phyloP scores from a whole-genome alignment of 2,888 invertebrate species.

The Andrena flavipes region DNA sequence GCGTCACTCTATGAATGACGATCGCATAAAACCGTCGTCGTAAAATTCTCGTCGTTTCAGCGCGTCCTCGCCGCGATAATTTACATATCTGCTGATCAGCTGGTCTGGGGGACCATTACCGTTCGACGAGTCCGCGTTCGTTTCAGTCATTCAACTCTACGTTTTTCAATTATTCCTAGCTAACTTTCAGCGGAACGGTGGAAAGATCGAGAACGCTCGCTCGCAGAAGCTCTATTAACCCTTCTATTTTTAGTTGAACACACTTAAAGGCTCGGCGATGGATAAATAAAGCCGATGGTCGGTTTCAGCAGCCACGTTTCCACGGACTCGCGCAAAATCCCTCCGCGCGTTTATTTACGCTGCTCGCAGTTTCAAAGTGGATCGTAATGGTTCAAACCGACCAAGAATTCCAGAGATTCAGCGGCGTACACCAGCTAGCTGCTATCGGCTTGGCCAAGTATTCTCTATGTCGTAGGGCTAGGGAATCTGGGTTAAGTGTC shows the following conservation, averaged over 20 bases:
- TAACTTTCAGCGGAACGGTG: constrained; percentile 9
- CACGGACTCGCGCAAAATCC: background rate
- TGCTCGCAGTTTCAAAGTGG: background rate
- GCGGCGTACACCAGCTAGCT: background rate
- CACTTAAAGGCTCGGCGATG: background rate
- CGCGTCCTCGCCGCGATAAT: constrained; percentile 1
- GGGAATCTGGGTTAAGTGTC: constrained; percentile 59
- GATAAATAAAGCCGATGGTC: constrained; percentile 9
- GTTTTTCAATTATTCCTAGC: constrained; percentile 9
- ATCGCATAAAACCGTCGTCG: constrained; percentile 8
- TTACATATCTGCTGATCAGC: background rate
- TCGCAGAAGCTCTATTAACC: background rate
- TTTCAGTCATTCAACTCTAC: constrained; percentile 9
- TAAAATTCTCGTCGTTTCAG: constrained; percentile 1
- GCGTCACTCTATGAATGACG: constrained; percentile 15
- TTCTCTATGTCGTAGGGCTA: constrained; percentile 11
- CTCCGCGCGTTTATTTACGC: constrained; percentile 29
- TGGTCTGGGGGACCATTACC: background rate
- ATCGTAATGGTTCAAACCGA: constrained; percentile 11
- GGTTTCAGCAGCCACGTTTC: background rate
- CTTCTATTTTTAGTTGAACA: constrained; percentile 21
- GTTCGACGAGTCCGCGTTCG: constrained; percentile 6
- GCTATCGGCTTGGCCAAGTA: constrained; percentile 30
- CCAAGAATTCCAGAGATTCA: constrained; percentile 7
- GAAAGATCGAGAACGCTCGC: background rate